phyloP scores from a whole-genome alignment of 2,888 invertebrate genomes.

The Gari tellinella region DNA sequence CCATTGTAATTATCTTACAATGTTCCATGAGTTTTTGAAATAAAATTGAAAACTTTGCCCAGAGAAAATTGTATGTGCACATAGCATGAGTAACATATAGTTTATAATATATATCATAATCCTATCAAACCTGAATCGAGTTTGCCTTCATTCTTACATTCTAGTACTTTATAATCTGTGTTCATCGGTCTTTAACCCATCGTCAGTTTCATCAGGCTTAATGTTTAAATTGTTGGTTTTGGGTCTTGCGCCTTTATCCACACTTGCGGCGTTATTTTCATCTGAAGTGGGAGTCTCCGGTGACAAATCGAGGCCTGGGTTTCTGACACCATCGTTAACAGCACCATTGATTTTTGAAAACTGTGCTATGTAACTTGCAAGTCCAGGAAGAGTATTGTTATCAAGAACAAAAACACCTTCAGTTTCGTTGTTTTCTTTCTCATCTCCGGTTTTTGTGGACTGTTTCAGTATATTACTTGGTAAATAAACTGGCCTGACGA shows the following conservation, averaged over 20 bases:
- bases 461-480: slow-evolving; percentile 36
- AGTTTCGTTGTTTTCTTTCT: neutral
- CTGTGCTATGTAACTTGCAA: slow-evolving; percentile 46
- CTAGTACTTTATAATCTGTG: slow-evolving; percentile 5
- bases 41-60: no score
- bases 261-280: neutral
- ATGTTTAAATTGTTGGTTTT: slow-evolving; percentile 4
- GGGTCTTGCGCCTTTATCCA: slow-evolving; percentile 10
- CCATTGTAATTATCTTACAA: no score
- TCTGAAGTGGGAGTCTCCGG: slow-evolving; percentile 11
- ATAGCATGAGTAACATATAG: no score
- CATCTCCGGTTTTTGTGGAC: neutral
- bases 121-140: no score
- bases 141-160: no score
- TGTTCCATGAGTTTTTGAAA: no score
- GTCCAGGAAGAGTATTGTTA: slow-evolving; percentile 40
- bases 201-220: neutral
- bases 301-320: slow-evolving; percentile 32
- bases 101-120: no score
- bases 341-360: slow-evolving; percentile 36
- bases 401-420: slow-evolving; percentile 49
- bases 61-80: no score
- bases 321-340: slow-evolving; percentile 15
- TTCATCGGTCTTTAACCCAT: slow-evolving; percentile 19
- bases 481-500: slow-evolving; percentile 43